Evolutionary conservation across 2,888 invertebrate species (phyloP), one percentile per base, ranked within the genome.

Genomic region (Falcaria lacertinaria): DNA sequence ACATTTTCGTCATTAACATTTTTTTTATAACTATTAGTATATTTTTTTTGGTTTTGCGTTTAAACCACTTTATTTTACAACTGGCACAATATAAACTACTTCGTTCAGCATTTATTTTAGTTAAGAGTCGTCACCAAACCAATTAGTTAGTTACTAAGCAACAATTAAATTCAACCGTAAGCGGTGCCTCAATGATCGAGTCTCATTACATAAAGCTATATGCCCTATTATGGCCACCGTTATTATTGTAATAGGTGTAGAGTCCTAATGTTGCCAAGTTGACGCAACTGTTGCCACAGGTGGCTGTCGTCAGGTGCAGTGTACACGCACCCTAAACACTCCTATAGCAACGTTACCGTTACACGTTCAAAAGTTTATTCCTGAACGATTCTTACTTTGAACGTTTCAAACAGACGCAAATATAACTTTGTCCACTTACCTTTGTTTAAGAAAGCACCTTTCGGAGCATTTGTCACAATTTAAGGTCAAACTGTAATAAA

Each of bases 271-370:
- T 55, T 49, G 54, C 62, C 70, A 80, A 83, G 77, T 81, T 80
- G 72, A 78, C 69, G 67, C 81, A 82, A 82, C 80, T 80, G 77
- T 69, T 73, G 57, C 40, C 77, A 78, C 80, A 80, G 82, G 79
- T 81, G 82, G 72, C 52, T 56, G 38, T 33, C 47, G 74, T 79
- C 84, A 82, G 80, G 81, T 84, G 80, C 57, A 58, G 81, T 84
- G 80, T 58, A 58, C 50, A 45, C 57, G 50, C 66, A 69, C 80
- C 76, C 76, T 72, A 73, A 67, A 57, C 49, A 53, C 50, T 19
- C 1, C 4, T 19, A 44, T 44, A 50, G 55, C 55, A 7, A 11
- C 7, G 11, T 28, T 28, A 28, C 7, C 11, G 3, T 3, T 28
- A 2, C 28, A 11, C 1, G 3, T 28, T 11, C 28, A 3, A 28